Evolutionary conservation across 2,797 vertebrate genomes (phyloP).

Genomic region (Lagorchestes hirsutus): DNA sequence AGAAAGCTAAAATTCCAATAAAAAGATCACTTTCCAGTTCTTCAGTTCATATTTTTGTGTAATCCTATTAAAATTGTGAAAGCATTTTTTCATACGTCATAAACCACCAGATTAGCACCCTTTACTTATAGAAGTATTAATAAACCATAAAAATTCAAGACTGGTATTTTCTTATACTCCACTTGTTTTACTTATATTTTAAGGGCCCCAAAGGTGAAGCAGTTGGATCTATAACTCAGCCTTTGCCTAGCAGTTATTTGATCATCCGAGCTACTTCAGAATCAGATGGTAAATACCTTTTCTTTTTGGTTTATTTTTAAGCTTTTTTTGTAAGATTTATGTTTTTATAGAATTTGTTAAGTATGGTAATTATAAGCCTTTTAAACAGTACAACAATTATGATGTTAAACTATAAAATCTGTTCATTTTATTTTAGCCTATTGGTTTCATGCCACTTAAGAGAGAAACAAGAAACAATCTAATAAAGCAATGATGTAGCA

Average conservation of each 20-base stretch:
- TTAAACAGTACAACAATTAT: conserved; percentile 13
- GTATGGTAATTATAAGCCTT: conserved; percentile 37
- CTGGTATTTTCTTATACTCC: conserved; percentile 48
- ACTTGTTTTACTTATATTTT: conserved; percentile 77
- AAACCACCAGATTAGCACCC: background rate
- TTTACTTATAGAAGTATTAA: conserved; percentile 27
- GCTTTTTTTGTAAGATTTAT: conserved; percentile 51
- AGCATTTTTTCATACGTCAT: background rate
- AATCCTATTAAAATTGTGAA: background rate
- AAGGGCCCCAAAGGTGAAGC: conserved; percentile 99
- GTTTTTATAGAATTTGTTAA: conserved; percentile 47
- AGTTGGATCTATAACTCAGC: conserved; percentile 98
- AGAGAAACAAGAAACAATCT: conserved; percentile 23
- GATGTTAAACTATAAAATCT: conserved; percentile 12
- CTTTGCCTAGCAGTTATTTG: conserved; percentile 98
- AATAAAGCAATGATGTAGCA: background rate
- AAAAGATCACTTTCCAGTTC: background rate
- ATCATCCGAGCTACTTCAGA: conserved; percentile 98
- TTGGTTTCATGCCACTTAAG: background rate
- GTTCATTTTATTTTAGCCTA: background rate
- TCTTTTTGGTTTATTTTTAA: conserved; percentile 49
- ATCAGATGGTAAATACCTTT: conserved; percentile 93
- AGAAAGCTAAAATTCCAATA: conserved; percentile 40
- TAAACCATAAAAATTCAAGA: conserved; percentile 45
- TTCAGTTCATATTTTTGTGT: background rate